A percentile compares a stretch with the other conserved stretches of the same genome.
Evolutionary conservation across 1,140 invertebrate species (phyloP).

Genomic region (Hyphantria cunea): DNA sequence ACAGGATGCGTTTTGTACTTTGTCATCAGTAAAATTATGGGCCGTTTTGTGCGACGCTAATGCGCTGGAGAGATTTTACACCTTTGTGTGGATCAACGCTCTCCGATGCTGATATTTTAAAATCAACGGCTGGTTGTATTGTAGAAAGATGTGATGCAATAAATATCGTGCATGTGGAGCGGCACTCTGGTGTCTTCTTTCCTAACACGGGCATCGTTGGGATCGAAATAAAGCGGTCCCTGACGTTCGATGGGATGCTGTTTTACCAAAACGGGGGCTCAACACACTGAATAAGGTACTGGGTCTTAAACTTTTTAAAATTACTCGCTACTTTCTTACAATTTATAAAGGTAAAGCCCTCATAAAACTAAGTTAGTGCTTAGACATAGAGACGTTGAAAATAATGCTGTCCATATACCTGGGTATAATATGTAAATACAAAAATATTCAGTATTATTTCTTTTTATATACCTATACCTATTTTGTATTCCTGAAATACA

Average conservation of each 20-base stretch:
- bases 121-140: conserved; percentile 5
- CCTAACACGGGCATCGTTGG: conserved; percentile 32
- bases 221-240: conserved; percentile 27
- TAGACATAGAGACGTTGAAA: too few relatives aligned
- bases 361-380: too few relatives aligned
- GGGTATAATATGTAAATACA: too few relatives aligned
- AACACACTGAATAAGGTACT: conserved; percentile 15
- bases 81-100: conserved; percentile 9
- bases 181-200: conserved; percentile 23
- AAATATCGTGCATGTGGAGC: conserved; percentile 30
- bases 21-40: conserved; percentile 37
- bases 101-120: conserved; percentile 10
- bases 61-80: conserved; percentile 15
- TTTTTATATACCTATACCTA: too few relatives aligned
- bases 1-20: conserved; percentile 40
- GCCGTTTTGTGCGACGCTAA: conserved; percentile 25
- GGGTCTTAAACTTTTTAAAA: conserved; percentile 16
- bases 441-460: too few relatives aligned
- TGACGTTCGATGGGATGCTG: conserved; percentile 29
- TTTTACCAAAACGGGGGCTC: conserved; percentile 29
- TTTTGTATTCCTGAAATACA: conserved; percentile 21
- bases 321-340: conserved; percentile 25
- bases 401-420: too few relatives aligned
- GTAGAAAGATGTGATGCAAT: conserved; percentile 28
- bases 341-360: neutral